phyloP scores from a whole-genome alignment of 2,113 vertebrate genomes.

The Nansenia antarctica region DNA sequence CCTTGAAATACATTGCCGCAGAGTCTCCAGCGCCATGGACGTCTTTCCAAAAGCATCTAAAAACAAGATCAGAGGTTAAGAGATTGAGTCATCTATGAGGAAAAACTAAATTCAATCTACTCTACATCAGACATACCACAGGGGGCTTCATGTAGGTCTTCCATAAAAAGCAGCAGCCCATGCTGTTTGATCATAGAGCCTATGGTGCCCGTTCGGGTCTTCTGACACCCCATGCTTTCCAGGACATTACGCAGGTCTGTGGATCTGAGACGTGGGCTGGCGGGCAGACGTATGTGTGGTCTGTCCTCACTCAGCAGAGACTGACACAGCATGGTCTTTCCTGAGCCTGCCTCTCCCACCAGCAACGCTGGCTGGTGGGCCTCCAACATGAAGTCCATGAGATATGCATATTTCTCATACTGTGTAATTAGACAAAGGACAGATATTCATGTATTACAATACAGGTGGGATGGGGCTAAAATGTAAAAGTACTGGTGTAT shows the following conservation, averaged over 20 bases:
- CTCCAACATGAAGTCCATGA: constrained; percentile 74
- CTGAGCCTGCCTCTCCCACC: constrained; percentile 76
- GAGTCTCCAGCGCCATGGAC: constrained; percentile 76
- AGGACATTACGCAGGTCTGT: constrained; percentile 68
- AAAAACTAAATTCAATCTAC: constrained; percentile 1
- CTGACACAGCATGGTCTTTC: constrained; percentile 79
- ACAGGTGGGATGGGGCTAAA: not conserved
- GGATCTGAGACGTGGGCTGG: constrained; percentile 60
- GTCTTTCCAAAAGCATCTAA: constrained; percentile 69
- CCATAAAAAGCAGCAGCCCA: constrained; percentile 75
- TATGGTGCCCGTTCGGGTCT: not conserved
- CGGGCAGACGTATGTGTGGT: constrained; percentile 50
- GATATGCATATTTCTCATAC: constrained; percentile 69
- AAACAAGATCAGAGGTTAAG: not conserved
- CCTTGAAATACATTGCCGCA: constrained; percentile 78
- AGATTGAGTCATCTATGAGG: not conserved
- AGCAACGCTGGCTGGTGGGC: constrained; percentile 76
- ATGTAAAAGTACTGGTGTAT: too few species aligned
- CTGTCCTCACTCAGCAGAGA: constrained; percentile 64
- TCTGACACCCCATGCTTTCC: constrained; percentile 41
- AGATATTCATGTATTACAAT: not conserved
- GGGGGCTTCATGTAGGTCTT: constrained; percentile 81
- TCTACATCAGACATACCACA: constrained; percentile 71
- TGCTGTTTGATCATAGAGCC: constrained; percentile 22
- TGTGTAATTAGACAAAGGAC: constrained; percentile 42